Evolutionary conservation across 2,113 vertebrate genomes (phyloP).

Genomic region (Melanocharis versteri): DNA sequence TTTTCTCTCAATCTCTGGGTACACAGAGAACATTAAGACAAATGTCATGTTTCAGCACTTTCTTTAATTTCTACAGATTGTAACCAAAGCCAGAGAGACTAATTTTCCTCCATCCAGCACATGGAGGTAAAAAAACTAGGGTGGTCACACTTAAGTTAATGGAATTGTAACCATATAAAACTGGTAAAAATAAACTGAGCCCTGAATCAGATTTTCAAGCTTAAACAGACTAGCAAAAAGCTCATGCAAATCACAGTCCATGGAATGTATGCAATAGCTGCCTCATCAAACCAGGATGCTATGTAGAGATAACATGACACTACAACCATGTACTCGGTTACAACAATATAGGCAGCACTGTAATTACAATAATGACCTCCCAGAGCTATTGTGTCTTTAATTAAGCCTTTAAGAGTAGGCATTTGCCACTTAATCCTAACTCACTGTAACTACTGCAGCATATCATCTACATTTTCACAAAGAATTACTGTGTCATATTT

Average conservation of each 20-base stretch:
- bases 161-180: not conserved
- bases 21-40: not conserved
- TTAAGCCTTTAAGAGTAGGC: slow-evolving; percentile 77
- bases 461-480: slow-evolving; percentile 76
- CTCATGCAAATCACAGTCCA: not conserved
- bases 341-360: slow-evolving; percentile 67
- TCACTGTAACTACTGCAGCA: slow-evolving; percentile 67
- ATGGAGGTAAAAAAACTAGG: not conserved
- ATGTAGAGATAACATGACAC: slow-evolving; percentile 28
- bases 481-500: slow-evolving; percentile 77
- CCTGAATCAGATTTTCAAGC: not conserved
- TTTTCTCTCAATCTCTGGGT: not conserved
- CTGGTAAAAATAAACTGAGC: not conserved
- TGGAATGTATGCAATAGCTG: not conserved
- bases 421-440: slow-evolving; percentile 78
- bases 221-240: not conserved
- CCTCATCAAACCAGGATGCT: slow-evolving; percentile 45
- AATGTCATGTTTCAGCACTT: not conserved
- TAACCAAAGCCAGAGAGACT: not conserved
- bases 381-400: slow-evolving; percentile 80
- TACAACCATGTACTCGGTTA: slow-evolving; percentile 56
- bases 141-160: not conserved
- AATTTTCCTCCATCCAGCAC: not conserved
- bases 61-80: not conserved
- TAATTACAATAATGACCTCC: slow-evolving; percentile 78